A percentile compares a stretch with the other conserved stretches of the same genome.
Conservation (phyloP, 1,140 invertebrate genomes). For the Atta texana region DNA sequence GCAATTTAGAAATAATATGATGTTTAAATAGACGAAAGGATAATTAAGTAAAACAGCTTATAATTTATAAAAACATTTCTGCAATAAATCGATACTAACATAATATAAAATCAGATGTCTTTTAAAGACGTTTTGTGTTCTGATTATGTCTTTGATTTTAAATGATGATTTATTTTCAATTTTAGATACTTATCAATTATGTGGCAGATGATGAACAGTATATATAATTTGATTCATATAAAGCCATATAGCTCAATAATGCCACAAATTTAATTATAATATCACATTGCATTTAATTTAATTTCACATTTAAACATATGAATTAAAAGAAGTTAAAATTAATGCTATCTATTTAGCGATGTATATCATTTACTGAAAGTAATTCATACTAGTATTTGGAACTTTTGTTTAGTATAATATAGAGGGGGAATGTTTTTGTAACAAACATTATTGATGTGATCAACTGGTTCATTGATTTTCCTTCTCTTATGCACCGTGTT, state of each 20-base stretch:
- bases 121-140: too few species aligned
- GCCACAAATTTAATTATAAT: not conserved
- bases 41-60: not conserved
- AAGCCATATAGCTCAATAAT: constrained; percentile 8
- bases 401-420: not conserved
- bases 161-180: too few species aligned
- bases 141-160: too few species aligned
- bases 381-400: not conserved
- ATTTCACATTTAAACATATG: not conserved
- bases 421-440: not conserved
- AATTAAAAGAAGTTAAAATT: not conserved
- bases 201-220: constrained; percentile 33
- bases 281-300: not conserved
- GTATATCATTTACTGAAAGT: not conserved
- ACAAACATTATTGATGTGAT: constrained; percentile 4
- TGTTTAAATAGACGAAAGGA: not conserved
- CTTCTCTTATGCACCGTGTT: not conserved
- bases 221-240: constrained; percentile 12
- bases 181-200: constrained; percentile 37
- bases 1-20: not conserved
- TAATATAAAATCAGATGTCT: too few species aligned
- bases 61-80: not conserved
- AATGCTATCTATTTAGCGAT: not conserved
- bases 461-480: not conserved
- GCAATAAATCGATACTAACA: not conserved